Base-by-base conservation (phyloP, 2,888 invertebrate genomes). In the Pyrocoelia pectoralis region DNA sequence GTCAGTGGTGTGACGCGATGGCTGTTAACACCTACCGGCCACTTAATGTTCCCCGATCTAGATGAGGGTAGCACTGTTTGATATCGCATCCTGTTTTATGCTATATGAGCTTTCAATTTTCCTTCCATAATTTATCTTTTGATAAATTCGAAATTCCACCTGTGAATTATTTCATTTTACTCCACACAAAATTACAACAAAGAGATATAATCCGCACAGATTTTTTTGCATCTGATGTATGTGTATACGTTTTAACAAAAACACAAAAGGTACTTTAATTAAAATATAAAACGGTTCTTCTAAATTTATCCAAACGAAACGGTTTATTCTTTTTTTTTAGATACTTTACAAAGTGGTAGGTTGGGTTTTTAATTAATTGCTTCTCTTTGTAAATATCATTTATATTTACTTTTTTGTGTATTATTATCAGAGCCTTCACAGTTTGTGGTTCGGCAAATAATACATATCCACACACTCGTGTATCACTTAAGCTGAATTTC, bases 1-100 rank as follows among this genome's bases (percentile, higher is more conserved):
- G 65, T 61, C 57, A 40, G 57, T 58, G 61, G 61, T 60, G 65
- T 61, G 65, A 65, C 46, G 56, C 56, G 54, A 65, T 58, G 61
- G 61, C 55, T 65, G 65, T 65, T 65, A 61, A 61, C 65, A 65
- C 65, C 65, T 65, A 58, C 61, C 55, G 65, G 61, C 65, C 61
- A 65, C 65, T 65, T 65, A 65, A 65, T 65, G 61, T 33, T 61
- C 61, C 61, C 57, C 41, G 60, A 59, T 64, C 59, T 64, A 55
- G 41, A 60, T 60, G 50, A 64, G 64, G 64, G 64, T 64, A 48
- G 59, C 55, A 28, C 24, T 24, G 24, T 61, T 56, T 64, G 55
- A 56, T 51, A 48, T 48, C 55, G 58, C 58, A 56, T 58, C 57
- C 43, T 38, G 28, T 63, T 63, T 41, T 57, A 50, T 54, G 53